Conservation (phyloP, 2,888 invertebrate genomes). For the Watsonalla cultraria region DNA sequence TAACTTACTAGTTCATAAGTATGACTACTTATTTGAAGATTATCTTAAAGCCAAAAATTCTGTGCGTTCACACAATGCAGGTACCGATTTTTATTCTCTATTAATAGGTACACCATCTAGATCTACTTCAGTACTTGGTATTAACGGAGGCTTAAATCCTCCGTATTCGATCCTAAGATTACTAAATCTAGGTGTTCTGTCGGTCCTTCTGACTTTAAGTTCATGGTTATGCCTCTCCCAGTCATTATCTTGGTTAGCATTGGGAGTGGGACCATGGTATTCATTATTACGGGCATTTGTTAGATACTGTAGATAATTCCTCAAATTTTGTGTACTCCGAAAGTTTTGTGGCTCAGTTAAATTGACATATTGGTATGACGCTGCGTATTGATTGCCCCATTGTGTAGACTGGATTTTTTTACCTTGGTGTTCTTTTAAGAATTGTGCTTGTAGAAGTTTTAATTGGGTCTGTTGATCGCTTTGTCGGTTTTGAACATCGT, state of each 20-base stretch:
- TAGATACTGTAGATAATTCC: conserved; percentile 37
- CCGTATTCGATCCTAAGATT: conserved; percentile 87
- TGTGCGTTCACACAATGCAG: not conserved
- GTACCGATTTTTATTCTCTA: conserved; percentile 25
- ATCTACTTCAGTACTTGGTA: conserved; percentile 89
- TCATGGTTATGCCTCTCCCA: conserved; percentile 52
- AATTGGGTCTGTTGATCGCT: conserved; percentile 10
- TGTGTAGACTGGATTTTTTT: conserved; percentile 32
- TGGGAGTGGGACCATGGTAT: conserved; percentile 75
- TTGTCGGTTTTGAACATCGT: conserved; percentile 2
- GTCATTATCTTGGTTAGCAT: conserved; percentile 36
- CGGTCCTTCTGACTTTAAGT: conserved; percentile 72
- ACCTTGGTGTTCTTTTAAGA: conserved; percentile 11
- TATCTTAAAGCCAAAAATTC: no score
- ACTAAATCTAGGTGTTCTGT: conserved; percentile 69
- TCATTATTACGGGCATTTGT: conserved; percentile 42
- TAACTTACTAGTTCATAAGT: no score
- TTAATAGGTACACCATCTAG: conserved; percentile 83
- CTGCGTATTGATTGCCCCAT: conserved; percentile 64
- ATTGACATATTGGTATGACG: conserved; percentile 57
- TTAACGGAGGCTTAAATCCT: conserved; percentile 88
- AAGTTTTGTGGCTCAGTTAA: conserved; percentile 19
- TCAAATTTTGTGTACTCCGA: conserved; percentile 19
- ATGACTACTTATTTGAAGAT: no score
- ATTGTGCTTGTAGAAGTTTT: conserved; percentile 15